Percentiles rank a stretch among this genome's conserved stretches.
phyloP scores from a whole-genome alignment of 2,888 invertebrate genomes.

The Apoda limacodes region DNA sequence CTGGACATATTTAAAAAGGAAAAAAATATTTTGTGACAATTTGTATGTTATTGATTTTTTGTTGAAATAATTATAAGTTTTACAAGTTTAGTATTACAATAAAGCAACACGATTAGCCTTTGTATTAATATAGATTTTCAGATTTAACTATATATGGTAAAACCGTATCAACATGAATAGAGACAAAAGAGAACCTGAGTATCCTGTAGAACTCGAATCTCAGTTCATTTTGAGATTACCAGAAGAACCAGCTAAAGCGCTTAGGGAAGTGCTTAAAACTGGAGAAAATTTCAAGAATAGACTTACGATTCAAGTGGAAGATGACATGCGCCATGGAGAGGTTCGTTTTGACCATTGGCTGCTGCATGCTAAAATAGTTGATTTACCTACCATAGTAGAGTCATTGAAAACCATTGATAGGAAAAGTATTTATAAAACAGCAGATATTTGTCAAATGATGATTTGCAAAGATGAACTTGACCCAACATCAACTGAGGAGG shows the following conservation, averaged over 20 bases:
- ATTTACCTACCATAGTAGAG: conserved; percentile 88
- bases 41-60: too few relatives aligned
- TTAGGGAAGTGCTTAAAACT: conserved; percentile 77
- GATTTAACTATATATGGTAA: background rate
- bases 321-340: conserved; percentile 85
- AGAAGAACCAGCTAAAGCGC: conserved; percentile 75
- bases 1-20: background rate
- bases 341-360: conserved; percentile 86
- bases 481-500: conserved; percentile 75
- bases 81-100: background rate
- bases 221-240: conserved; percentile 82
- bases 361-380: conserved; percentile 84
- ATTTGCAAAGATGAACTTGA: conserved; percentile 87
- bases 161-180: conserved; percentile 19
- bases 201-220: conserved; percentile 76
- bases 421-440: conserved; percentile 95
- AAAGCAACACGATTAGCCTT: background rate
- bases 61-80: background rate
- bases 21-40: background rate
- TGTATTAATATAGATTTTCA: background rate
- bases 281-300: conserved; percentile 83
- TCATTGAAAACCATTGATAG: conserved; percentile 91
- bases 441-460: conserved; percentile 89
- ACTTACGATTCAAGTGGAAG: conserved; percentile 81
- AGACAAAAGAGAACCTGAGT: conserved; percentile 27